Evolutionary conservation across 2,888 invertebrate genomes (phyloP).

Genomic region (Phyllotreta striolata): DNA sequence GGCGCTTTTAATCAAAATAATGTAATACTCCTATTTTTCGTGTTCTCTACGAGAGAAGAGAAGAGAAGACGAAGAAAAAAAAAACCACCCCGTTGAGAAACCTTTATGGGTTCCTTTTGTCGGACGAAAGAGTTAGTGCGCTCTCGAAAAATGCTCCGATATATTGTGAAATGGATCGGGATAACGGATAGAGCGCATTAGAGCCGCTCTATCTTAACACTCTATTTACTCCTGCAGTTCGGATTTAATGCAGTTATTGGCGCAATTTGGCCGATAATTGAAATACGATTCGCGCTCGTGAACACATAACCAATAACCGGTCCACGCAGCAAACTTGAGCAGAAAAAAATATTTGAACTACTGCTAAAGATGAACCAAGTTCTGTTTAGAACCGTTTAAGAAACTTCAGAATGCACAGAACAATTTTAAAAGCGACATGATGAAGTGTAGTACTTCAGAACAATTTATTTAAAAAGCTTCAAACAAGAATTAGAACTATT

Average conservation of each 20-base stretch:
- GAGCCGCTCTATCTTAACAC: constrained; percentile 35
- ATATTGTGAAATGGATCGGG: constrained; percentile 34
- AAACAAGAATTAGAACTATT: too few species aligned
- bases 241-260: constrained; percentile 33
- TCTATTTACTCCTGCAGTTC: constrained; percentile 32
- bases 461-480: too few species aligned
- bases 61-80: background rate
- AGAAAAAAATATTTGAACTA: too few species aligned
- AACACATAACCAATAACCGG: too few species aligned
- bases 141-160: constrained; percentile 25
- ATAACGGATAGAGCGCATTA: constrained; percentile 29
- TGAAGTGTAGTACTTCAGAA: too few species aligned
- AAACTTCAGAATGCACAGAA: too few species aligned
- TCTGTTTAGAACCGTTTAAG: too few species aligned
- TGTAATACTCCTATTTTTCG: constrained; percentile 24
- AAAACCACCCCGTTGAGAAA: too few species aligned
- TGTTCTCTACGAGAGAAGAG: constrained; percentile 11
- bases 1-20: constrained; percentile 34
- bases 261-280: constrained; percentile 23
- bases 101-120: constrained; percentile 28
- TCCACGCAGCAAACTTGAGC: too few species aligned
- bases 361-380: too few species aligned
- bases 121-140: constrained; percentile 25
- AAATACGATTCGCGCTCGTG: too few species aligned
- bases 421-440: too few species aligned